These are phyloP conservation scores for Ptychadena robeensis DNA, from an alignment of 2,797 vertebrate species.

Conservation along the genomic window DNA sequence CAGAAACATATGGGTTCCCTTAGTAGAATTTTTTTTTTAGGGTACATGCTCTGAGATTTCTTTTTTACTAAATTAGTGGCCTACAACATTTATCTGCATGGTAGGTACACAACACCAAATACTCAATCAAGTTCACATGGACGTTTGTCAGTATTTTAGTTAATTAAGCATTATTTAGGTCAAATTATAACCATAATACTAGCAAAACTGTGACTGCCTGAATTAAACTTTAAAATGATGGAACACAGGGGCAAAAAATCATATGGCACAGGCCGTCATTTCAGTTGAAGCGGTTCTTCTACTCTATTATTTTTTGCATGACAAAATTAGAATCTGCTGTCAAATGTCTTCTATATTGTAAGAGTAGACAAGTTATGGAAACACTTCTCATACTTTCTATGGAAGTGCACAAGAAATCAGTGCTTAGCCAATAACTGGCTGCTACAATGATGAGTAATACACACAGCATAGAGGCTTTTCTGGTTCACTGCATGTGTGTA, in stretches of 20 bases:
- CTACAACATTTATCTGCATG: no score
- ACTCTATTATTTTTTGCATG: slow-evolving; percentile 9
- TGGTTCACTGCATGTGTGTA: slow-evolving; percentile 17
- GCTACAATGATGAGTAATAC: slow-evolving; percentile 5
- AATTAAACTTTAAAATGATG: no score
- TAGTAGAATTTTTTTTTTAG: no score
- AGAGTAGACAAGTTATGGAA: slow-evolving; percentile 13
- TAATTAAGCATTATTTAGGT: no score
- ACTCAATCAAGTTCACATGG: no score
- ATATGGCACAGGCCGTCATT: neutral
- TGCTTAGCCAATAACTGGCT: slow-evolving; percentile 17
- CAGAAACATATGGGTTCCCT: no score
- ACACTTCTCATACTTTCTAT: slow-evolving; percentile 14
- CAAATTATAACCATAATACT: no score
- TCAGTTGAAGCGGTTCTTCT: slow-evolving; percentile 5
- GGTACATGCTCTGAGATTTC: no score
- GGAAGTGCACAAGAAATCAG: neutral
- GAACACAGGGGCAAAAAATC: neutral
- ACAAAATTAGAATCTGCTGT: slow-evolving; percentile 48
- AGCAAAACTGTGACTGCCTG: no score
- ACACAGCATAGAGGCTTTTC: slow-evolving; percentile 14
- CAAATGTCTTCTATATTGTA: slow-evolving; percentile 11
- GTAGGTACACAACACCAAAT: no score
- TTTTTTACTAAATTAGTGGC: no score
- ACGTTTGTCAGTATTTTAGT: no score